These are phyloP conservation scores for Anodontia alba DNA, from an alignment of 2,888 invertebrate genomes.

Conservation along the genomic window DNA sequence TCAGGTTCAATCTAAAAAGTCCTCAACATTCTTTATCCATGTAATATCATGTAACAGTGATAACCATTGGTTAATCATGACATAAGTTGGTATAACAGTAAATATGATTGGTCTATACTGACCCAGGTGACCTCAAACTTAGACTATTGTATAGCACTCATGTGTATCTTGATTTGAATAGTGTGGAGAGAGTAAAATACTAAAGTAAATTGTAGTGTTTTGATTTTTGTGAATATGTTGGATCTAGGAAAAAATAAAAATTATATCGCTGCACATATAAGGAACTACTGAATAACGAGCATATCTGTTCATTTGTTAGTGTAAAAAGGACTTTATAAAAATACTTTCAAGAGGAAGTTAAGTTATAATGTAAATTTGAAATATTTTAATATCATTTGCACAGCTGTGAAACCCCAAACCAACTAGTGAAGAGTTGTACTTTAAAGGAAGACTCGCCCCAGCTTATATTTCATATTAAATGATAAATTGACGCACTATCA, in stretches of 20 bases:
- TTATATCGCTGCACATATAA: no score
- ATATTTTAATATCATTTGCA: background rate
- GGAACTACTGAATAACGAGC: no score
- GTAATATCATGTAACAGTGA: conserved; percentile 54
- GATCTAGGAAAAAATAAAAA: background rate
- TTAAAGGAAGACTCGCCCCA: no score
- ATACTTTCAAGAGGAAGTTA: no score
- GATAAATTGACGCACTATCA: no score
- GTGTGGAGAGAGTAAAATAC: conserved; percentile 22
- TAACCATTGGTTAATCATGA: conserved; percentile 59
- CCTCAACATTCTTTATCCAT: conserved; percentile 45
- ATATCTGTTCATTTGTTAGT: no score
- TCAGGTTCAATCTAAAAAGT: background rate
- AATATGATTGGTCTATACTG: conserved; percentile 55
- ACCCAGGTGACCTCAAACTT: conserved; percentile 46
- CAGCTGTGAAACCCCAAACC: background rate
- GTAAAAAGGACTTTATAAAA: no score
- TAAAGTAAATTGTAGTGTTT: background rate
- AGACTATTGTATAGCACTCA: conserved; percentile 50
- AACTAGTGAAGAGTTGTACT: no score
- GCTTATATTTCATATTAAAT: no score
- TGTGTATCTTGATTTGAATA: conserved; percentile 48
- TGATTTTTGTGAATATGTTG: background rate
- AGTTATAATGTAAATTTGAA: background rate
- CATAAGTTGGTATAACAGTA: conserved; percentile 53